These are phyloP conservation scores for Lasioglossum pauxillum DNA, from an alignment of 2,888 invertebrate genomes.

Conservation along the genomic window DNA sequence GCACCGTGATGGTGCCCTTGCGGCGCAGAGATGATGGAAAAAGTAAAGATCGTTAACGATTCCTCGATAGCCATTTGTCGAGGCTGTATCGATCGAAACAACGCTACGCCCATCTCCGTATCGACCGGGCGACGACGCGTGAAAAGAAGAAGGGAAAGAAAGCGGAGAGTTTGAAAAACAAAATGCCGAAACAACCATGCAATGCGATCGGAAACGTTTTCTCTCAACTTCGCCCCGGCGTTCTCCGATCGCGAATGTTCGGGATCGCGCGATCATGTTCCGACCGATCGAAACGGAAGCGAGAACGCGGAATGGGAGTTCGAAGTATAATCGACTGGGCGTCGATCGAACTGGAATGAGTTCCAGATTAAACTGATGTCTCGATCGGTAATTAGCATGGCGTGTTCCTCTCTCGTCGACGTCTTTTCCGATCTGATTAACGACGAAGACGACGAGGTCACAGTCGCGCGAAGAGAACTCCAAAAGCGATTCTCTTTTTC, in stretches of 20 bases:
- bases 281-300: constrained; percentile 29
- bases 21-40: background rate
- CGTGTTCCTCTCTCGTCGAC: constrained; percentile 15
- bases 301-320: constrained; percentile 8
- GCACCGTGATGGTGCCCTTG: constrained; percentile 13
- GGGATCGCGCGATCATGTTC: constrained; percentile 24
- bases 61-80: background rate
- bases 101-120: background rate
- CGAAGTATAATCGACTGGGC: constrained; percentile 26
- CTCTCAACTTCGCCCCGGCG: background rate
- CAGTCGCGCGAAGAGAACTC: constrained; percentile 50
- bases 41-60: background rate
- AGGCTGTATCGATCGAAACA: background rate
- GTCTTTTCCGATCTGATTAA: background rate
- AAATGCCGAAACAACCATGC: background rate
- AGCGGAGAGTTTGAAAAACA: background rate
- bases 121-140: background rate
- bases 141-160: constrained; percentile 3
- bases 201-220: background rate
- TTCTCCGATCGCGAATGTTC: constrained; percentile 3
- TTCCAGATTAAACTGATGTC: constrained; percentile 24
- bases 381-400: constrained; percentile 20
- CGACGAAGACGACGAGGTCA: constrained; percentile 11
- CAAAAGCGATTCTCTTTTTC: constrained; percentile 51
- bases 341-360: constrained; percentile 28